Percentiles rank a stretch among this genome's conserved stretches.
These are phyloP conservation scores for Tupaia chinensis DNA, from an alignment of 2,113 vertebrate genomes.

Conservation along the genomic window DNA sequence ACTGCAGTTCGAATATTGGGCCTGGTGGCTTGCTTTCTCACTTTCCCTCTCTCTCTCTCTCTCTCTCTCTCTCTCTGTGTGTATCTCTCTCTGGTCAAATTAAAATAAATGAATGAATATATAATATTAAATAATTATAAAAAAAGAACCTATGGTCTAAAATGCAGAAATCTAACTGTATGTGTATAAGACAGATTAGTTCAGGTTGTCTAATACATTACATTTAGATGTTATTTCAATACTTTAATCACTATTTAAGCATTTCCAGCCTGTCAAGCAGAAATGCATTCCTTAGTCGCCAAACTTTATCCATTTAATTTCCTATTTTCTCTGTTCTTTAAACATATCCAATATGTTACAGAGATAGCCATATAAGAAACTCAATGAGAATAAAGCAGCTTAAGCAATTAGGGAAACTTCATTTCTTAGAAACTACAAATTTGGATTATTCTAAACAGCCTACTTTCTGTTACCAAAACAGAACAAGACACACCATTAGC, in stretches of 20 bases:
- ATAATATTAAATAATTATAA: too few relatives aligned
- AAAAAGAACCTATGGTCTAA: neutral
- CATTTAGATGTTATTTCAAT: neutral
- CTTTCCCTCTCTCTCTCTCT: too few relatives aligned
- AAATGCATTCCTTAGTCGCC: neutral
- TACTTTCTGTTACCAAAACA: neutral
- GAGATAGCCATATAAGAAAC: neutral
- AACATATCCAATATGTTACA: neutral
- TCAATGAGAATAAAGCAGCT: neutral
- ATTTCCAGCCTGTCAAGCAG: neutral
- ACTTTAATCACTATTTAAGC: neutral
- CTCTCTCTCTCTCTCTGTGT: too few relatives aligned
- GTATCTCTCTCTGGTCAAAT: too few relatives aligned
- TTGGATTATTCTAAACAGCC: neutral
- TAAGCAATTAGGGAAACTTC: neutral
- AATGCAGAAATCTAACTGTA: constrained; percentile 14
- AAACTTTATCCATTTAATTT: neutral
- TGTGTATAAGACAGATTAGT: neutral
- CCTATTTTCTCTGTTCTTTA: neutral
- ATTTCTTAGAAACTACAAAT: constrained; percentile 3
- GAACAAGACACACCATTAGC: neutral
- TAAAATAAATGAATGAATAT: neutral
- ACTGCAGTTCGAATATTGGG: too few relatives aligned
- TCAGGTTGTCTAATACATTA: neutral
- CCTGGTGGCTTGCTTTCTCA: too few relatives aligned